Evolutionary conservation across 2,797 vertebrate genomes (phyloP), one percentile per base, ranked within the genome.

Genomic region (Eulemur mongoz): DNA sequence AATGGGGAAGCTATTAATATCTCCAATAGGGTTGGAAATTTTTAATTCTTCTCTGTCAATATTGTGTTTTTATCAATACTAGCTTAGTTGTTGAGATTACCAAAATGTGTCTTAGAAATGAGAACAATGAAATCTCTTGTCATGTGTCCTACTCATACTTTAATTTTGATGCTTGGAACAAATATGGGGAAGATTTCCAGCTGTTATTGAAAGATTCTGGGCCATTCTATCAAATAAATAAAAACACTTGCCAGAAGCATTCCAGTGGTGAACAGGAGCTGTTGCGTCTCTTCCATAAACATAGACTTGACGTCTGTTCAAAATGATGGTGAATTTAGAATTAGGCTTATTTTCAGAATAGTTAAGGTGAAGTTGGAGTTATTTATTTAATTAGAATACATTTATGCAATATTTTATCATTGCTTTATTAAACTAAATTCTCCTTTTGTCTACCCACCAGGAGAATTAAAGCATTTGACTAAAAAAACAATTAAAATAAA

Each of bases 271-370:
- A 92, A 61, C 0, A 93, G 13, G 23, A 81, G 75, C 0, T 32
- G 1, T 7, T 25, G 5, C 18, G 38, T 0, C 2, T 96, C 86
- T 81, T 95, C 43, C 25, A 65, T 25, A 1, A 82, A 59, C 2
- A 80, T 18, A 59, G 18, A 3, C 4, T 25, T 0, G 27, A 48
- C 2, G 13, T 69, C 97, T 97, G 89, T 97, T 96, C 61, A 96
- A 96, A 95, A 85, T 43, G 54, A 82, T 67, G 70, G 18, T 43
- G 78, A 96, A 95, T 87, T 84, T 59, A 88, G 48, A 94, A 90
- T 97, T 93, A 96, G 84, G 25, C 52, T 78, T 91, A 86, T 67
- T 89, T 91, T 91, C 73, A 95, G 54, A 94, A 87, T 48, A 85
- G 32, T 76, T 70, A 94, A 63, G 52, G 4, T 57, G 91, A 95